phyloP scores from a whole-genome alignment of 2,888 invertebrate genomes.

The Melieria picta region DNA sequence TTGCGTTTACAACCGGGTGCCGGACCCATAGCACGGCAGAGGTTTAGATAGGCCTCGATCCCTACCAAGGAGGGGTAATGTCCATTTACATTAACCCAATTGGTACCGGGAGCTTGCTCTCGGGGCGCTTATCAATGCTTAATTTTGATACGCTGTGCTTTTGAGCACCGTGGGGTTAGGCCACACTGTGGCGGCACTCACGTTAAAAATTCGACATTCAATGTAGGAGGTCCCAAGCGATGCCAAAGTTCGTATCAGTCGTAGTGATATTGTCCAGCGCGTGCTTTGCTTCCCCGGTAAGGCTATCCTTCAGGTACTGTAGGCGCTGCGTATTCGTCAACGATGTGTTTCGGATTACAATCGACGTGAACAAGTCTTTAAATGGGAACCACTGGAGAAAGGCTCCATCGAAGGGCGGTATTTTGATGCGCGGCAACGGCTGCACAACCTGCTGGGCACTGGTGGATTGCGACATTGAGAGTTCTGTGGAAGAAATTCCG shows the following conservation, averaged over 20 bases:
- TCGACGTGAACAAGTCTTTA: conserved; percentile 23
- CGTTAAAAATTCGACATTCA: too few species aligned
- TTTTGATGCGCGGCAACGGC: conserved; percentile 16
- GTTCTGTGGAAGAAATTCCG: neutral
- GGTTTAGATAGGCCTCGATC: too few species aligned
- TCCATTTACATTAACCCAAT: too few species aligned
- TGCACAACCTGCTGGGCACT: neutral
- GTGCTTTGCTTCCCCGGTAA: conserved; percentile 6
- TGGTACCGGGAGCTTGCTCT: too few species aligned
- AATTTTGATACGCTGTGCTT: too few species aligned
- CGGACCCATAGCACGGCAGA: too few species aligned
- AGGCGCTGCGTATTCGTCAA: conserved; percentile 7
- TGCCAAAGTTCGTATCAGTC: conserved; percentile 22
- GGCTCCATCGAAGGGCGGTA: conserved; percentile 23
- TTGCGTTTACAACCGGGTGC: too few species aligned
- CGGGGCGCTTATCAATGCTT: too few species aligned
- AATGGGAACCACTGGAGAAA: conserved; percentile 20
- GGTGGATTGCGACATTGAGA: neutral
- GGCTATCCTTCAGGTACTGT: conserved; percentile 19
- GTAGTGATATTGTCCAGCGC: conserved; percentile 24
- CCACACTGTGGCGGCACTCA: too few species aligned
- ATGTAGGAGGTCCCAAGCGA: conserved; percentile 24
- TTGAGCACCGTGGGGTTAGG: too few species aligned
- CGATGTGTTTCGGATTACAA: conserved; percentile 3
- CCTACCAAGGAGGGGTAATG: too few species aligned